phyloP scores from a whole-genome alignment of 2,113 vertebrate species.

The Macroglossus sobrinus region DNA sequence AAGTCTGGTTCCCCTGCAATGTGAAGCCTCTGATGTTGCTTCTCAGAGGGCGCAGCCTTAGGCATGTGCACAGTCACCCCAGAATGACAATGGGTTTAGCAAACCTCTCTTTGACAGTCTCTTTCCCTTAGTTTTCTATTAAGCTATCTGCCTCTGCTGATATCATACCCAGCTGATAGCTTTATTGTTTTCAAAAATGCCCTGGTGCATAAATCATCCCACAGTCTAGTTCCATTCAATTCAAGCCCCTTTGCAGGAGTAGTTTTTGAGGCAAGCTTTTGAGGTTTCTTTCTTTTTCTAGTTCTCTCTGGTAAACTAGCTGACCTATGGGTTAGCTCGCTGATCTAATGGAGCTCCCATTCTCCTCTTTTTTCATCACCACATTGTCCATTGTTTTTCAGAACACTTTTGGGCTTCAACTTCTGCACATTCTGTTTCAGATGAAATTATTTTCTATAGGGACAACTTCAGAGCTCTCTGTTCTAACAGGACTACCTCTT shows the following conservation, averaged over 20 bases:
- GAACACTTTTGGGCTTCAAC: not conserved
- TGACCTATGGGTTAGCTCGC: not conserved
- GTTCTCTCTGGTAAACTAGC: not conserved
- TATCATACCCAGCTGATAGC: not conserved
- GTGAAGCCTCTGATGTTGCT: not conserved
- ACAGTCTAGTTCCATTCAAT: not conserved
- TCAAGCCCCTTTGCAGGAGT: not conserved
- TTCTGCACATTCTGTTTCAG: not conserved
- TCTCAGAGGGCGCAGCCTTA: not conserved
- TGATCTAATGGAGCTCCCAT: not conserved
- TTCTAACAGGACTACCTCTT: not conserved
- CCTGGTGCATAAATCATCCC: not conserved
- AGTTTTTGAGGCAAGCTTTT: not conserved
- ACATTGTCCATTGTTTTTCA: not conserved
- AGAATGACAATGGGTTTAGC: not conserved
- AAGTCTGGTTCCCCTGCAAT: not conserved
- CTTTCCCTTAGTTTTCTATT: not conserved
- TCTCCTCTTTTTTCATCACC: not conserved
- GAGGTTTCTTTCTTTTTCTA: not conserved
- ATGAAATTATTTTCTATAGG: not conserved
- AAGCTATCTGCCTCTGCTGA: not conserved
- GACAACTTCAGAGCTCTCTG: not conserved
- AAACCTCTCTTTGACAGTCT: not conserved
- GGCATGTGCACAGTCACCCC: not conserved
- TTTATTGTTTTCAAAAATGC: not conserved